Base-by-base conservation (phyloP, 1,140 invertebrate genomes). In the Conus betulinus region DNA sequence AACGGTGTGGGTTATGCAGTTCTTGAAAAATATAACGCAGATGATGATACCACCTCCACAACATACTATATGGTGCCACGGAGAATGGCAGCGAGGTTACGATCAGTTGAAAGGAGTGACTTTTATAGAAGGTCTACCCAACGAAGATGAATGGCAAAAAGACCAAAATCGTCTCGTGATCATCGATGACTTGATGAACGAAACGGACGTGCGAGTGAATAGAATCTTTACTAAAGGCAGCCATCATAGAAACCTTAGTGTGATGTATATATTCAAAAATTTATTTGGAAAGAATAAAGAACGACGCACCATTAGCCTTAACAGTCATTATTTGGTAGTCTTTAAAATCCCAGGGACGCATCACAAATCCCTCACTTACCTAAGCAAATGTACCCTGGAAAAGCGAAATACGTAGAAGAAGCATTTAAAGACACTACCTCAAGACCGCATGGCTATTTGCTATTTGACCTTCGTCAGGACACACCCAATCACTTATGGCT, bases 221-320 rank as follows among this genome's bases (percentile, higher is more conserved):
- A 82, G 88, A 57, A 23, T 88, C 11, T 90, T 89, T 85, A 90
- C 90, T 17, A 87, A 89, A 57, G 88, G 88, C 4, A 76, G 63
- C 55, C 90, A 89, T 87, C 88, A 87, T 27, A 53, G 82, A 20
- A 90, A 89, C 39, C 10, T 86, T 10, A 89, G 88, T 71, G 71
- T 90, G 8, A 87, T 89, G 67, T 87, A 84, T 67, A 88, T 90
- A 10, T 81, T 90, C 11, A 88, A 90, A 90, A 88, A 91, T 85
- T 55, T 85, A 13, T 90, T 90, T 85, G 76, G 74, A 20, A 91
- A 91, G 71, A 60, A 84, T 60, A 90, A 89, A 71, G 85, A 91
- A 13, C 89, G 87, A 55, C 27, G 89, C 67, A 91, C 90, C 39
- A 90, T 90, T 15, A 90, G 87, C 74, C 53, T 91, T 13, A 91